phyloP scores from a whole-genome alignment of 2,888 invertebrate species.

The Brachyptera risi region DNA sequence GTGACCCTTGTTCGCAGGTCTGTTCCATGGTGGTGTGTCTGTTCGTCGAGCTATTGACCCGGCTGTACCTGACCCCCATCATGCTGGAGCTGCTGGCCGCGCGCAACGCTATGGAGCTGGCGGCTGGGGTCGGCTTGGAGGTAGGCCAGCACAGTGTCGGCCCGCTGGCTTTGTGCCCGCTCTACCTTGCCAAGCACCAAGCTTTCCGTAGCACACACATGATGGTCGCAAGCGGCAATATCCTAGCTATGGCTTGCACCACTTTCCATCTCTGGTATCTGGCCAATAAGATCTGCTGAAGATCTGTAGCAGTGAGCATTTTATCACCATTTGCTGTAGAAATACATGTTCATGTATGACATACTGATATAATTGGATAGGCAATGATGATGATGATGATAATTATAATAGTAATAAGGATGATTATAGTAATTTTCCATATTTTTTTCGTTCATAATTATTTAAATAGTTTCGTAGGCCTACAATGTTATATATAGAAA shows the following conservation, averaged over 20 bases:
- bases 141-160: constrained; percentile 69
- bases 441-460: too few species aligned
- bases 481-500: too few species aligned
- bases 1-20: constrained; percentile 62
- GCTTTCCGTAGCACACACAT: constrained; percentile 74
- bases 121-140: constrained; percentile 74
- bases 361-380: too few species aligned
- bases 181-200: constrained; percentile 70
- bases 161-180: constrained; percentile 68
- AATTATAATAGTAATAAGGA: too few species aligned
- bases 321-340: too few species aligned
- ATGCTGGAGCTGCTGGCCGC: constrained; percentile 67
- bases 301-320: too few species aligned
- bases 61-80: constrained; percentile 71
- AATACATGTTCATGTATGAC: too few species aligned
- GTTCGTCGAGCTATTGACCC: constrained; percentile 67
- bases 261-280: constrained; percentile 64
- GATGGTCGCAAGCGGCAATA: constrained; percentile 74
- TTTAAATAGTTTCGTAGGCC: too few species aligned
- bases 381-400: too few species aligned
- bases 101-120: constrained; percentile 70
- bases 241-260: constrained; percentile 64
- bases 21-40: constrained; percentile 61
- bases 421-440: too few species aligned
- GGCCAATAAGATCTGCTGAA: constrained; percentile 47